Evolutionary conservation across 2,113 vertebrate species (phyloP).

Genomic region (Spea bombifrons): DNA sequence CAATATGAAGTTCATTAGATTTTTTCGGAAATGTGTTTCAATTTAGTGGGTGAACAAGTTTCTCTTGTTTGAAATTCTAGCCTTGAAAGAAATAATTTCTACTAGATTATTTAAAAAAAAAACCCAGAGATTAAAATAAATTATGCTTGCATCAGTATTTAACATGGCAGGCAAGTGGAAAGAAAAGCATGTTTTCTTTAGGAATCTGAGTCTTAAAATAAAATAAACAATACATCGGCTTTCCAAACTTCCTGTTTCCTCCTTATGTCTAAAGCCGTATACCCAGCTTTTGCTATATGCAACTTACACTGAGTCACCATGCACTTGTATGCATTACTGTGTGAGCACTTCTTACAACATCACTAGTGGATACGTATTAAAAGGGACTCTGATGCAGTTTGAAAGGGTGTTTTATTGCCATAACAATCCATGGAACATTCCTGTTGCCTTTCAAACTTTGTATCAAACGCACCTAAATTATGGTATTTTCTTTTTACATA

Average conservation of each 20-base stretch:
- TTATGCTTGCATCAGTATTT: constrained; percentile 3
- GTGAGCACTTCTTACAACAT: too few relatives aligned
- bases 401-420: too few relatives aligned
- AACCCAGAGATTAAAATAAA: constrained; percentile 16
- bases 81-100: constrained; percentile 10
- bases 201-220: constrained; percentile 9
- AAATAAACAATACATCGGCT: constrained; percentile 3
- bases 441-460: too few relatives aligned
- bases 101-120: constrained; percentile 17
- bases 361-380: too few relatives aligned
- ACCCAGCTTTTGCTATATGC: too few relatives aligned
- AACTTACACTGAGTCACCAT: too few relatives aligned
- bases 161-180: constrained; percentile 6
- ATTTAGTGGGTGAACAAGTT: constrained; percentile 21
- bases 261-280: neutral
- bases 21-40: constrained; percentile 29
- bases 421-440: too few relatives aligned
- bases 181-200: constrained; percentile 1
- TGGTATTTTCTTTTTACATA: too few relatives aligned
- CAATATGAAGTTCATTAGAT: constrained; percentile 18
- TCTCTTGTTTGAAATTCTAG: constrained; percentile 29
- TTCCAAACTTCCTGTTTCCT: neutral
- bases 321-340: too few relatives aligned
- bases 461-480: too few relatives aligned
- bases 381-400: too few relatives aligned